Evolutionary conservation across 2,888 invertebrate genomes (phyloP).

Genomic region (Melanchra persicariae): DNA sequence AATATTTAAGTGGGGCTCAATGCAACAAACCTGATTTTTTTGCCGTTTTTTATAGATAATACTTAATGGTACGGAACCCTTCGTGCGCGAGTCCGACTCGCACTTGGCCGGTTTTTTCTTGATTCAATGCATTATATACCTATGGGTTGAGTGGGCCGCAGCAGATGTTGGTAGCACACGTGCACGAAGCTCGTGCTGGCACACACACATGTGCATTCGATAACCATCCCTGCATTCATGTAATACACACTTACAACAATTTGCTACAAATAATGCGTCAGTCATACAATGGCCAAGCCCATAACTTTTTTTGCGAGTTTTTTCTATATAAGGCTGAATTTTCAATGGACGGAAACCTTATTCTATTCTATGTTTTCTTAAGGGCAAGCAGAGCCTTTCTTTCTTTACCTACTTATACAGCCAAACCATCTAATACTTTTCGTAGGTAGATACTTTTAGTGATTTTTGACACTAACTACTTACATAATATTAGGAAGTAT

Average conservation of each 20-base stretch:
- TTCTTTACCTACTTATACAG: no score
- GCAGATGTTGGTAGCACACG: slow-evolving; percentile 76
- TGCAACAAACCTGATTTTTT: no score
- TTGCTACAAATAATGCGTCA: slow-evolving; percentile 23
- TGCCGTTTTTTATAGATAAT: no score
- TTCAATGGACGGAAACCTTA: neutral
- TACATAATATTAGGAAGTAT: neutral
- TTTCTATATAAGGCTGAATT: neutral
- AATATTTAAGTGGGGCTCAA: no score
- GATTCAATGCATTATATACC: slow-evolving; percentile 40
- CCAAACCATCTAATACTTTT: no score
- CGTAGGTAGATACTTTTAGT: no score
- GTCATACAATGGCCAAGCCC: neutral
- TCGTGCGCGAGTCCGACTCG: no score
- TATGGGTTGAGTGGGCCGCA: slow-evolving; percentile 45
- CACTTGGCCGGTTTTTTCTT: no score
- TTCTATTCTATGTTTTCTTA: no score
- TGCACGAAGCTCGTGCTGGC: slow-evolving; percentile 66
- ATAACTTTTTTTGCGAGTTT: neutral
- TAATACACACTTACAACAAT: slow-evolving; percentile 41
- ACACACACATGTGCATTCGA: slow-evolving; percentile 62
- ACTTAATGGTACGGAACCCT: no score
- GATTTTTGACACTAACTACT: neutral
- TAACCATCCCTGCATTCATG: slow-evolving; percentile 52
- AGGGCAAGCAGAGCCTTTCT: no score